Conservation (phyloP, 1,140 invertebrate genomes). For the Drosophila sturtevanti region DNA sequence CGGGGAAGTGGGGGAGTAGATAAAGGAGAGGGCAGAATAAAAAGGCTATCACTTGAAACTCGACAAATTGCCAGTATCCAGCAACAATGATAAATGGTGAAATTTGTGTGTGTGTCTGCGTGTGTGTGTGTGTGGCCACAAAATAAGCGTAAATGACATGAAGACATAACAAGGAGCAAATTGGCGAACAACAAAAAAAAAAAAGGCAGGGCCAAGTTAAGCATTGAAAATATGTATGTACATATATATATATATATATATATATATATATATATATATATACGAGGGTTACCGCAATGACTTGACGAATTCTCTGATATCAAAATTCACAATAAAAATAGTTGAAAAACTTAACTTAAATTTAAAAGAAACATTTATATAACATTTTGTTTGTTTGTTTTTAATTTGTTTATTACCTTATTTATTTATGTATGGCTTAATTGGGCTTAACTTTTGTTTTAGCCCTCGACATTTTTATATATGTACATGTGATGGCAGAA, state of each 20-base stretch:
- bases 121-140: conserved; percentile 14
- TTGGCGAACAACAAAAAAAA: conserved; percentile 34
- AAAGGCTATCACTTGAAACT: conserved; percentile 53
- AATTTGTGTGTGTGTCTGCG: conserved; percentile 24
- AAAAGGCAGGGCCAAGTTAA: conserved; percentile 16
- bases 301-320: too few species aligned
- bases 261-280: too few species aligned
- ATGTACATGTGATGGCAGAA: conserved; percentile 10
- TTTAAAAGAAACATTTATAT: too few species aligned
- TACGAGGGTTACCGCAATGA: conserved; percentile 14
- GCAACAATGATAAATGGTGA: conserved; percentile 53
- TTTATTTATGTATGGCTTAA: background rate
- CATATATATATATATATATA: too few species aligned
- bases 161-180: conserved; percentile 64
- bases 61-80: conserved; percentile 44
- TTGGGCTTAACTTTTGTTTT: background rate
- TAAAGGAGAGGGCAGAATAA: background rate
- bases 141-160: conserved; percentile 60
- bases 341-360: too few species aligned
- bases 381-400: too few species aligned
- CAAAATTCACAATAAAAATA: too few species aligned
- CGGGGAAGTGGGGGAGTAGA: background rate
- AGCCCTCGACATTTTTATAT: background rate
- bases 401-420: background rate
- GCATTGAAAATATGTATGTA: background rate